Percentiles rank a stretch among this genome's conserved stretches.
Conservation (phyloP, 2,797 vertebrate genomes). For the Potorous gilbertii region DNA sequence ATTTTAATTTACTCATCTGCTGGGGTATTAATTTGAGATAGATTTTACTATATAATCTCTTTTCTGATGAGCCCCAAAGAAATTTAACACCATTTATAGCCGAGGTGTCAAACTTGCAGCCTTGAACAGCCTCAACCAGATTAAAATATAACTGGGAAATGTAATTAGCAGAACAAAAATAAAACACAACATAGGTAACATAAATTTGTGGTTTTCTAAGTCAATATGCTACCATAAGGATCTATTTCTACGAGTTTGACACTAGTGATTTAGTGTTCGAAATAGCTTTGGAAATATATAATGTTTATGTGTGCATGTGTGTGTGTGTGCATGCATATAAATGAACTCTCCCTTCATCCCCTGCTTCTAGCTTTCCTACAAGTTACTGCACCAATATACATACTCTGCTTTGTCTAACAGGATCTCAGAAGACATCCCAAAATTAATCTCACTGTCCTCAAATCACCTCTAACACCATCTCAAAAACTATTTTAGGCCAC, state of each 20-base stretch:
- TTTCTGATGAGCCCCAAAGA: not conserved
- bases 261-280: not conserved
- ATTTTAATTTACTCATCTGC: not conserved
- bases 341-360: not conserved
- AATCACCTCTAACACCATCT: not conserved
- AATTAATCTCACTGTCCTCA: not conserved
- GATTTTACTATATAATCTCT: not conserved
- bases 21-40: not conserved
- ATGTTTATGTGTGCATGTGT: not conserved
- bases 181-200: not conserved
- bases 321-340: fast-evolving
- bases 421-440: not conserved
- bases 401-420: not conserved
- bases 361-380: not conserved
- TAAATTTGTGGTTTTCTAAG: not conserved
- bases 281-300: not conserved
- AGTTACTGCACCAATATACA: not conserved
- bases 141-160: not conserved
- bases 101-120: not conserved
- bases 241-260: not conserved
- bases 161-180: not conserved
- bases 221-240: not conserved
- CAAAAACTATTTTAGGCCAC: not conserved
- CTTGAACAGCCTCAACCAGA: not conserved
- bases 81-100: not conserved